phyloP scores from a whole-genome alignment of 2,797 vertebrate species.

The Spondyliosoma cantharus region DNA sequence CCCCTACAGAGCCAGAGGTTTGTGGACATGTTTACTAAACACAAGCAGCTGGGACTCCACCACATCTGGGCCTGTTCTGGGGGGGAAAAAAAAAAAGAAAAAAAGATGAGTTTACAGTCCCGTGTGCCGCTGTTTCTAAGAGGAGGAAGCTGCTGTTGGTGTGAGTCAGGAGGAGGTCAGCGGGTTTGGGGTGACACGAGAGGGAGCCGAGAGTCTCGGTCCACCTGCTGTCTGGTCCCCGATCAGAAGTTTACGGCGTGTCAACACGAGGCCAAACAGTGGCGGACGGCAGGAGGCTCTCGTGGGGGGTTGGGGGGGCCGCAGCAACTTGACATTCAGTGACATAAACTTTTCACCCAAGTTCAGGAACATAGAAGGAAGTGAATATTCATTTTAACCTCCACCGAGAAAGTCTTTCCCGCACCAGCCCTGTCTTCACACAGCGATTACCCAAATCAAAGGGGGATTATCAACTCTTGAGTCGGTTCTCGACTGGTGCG shows the following conservation, averaged over 20 bases:
- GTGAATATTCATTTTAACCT: slow-evolving; percentile 34
- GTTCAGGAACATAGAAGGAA: slow-evolving; percentile 29
- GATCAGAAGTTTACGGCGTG: slow-evolving; percentile 50
- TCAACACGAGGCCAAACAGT: slow-evolving; percentile 43
- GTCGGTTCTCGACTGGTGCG: slow-evolving; percentile 52
- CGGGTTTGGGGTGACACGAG: slow-evolving; percentile 54
- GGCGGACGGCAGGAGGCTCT: slow-evolving; percentile 26
- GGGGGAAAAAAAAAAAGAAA: too few species aligned
- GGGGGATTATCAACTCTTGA: slow-evolving; percentile 60
- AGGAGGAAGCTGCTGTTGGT: slow-evolving; percentile 19
- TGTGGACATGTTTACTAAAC: slow-evolving; percentile 83
- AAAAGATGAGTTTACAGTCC: slow-evolving; percentile 61
- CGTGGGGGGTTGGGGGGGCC: too few species aligned
- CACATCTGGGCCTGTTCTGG: slow-evolving; percentile 70
- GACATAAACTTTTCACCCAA: slow-evolving; percentile 22
- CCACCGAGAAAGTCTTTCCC: slow-evolving; percentile 22
- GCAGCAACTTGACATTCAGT: slow-evolving; percentile 22
- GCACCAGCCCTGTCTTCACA: slow-evolving; percentile 48
- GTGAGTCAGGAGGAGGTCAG: slow-evolving; percentile 52
- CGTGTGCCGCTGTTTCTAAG: slow-evolving; percentile 59
- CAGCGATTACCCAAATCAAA: slow-evolving; percentile 66
- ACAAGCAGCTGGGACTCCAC: slow-evolving; percentile 76
- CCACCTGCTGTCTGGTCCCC: slow-evolving; percentile 60
- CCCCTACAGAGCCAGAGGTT: slow-evolving; percentile 49
- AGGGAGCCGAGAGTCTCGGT: slow-evolving; percentile 40